Percentiles rank a stretch among this genome's conserved stretches.
These are phyloP conservation scores for Allophyes oxyacanthae DNA, from an alignment of 2,888 invertebrate genomes.

Conservation along the genomic window DNA sequence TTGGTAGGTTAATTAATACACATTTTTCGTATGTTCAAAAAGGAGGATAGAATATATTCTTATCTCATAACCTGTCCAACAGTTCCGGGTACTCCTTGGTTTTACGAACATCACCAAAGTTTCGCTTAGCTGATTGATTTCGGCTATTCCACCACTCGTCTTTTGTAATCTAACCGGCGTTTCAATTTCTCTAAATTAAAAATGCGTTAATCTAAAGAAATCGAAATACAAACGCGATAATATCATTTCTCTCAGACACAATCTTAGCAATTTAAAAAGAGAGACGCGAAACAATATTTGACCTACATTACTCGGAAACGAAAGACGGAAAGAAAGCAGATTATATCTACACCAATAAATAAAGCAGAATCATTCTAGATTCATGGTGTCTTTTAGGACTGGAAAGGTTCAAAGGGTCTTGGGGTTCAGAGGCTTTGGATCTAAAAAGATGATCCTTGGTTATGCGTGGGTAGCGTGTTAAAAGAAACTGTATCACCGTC, in stretches of 20 bases:
- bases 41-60: too few relatives aligned
- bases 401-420: not conserved
- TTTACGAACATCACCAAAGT: too few relatives aligned
- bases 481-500: too few relatives aligned
- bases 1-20: too few relatives aligned
- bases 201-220: slow-evolving; percentile 28
- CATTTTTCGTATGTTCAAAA: too few relatives aligned
- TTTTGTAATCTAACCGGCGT: too few relatives aligned
- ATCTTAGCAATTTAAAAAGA: slow-evolving; percentile 54
- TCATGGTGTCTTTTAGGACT: not conserved
- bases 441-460: too few relatives aligned
- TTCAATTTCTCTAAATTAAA: not conserved
- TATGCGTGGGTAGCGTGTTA: too few relatives aligned
- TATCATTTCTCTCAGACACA: slow-evolving; percentile 43
- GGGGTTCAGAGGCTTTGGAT: too few relatives aligned
- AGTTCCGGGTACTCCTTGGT: too few relatives aligned
- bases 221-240: slow-evolving; percentile 39
- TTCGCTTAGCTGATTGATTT: not conserved
- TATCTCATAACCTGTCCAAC: too few relatives aligned
- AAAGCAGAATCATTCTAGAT: slow-evolving; percentile 5
- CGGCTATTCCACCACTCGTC: not conserved
- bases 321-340: slow-evolving; percentile 52
- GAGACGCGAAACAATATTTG: slow-evolving; percentile 53
- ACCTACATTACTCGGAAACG: slow-evolving; percentile 53
- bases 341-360: slow-evolving; percentile 30